Percentiles rank a stretch among this genome's conserved stretches.
phyloP scores from a whole-genome alignment of 37 sponge, comb jelly and placozoan genomes.

The Tethya wilhelma region DNA sequence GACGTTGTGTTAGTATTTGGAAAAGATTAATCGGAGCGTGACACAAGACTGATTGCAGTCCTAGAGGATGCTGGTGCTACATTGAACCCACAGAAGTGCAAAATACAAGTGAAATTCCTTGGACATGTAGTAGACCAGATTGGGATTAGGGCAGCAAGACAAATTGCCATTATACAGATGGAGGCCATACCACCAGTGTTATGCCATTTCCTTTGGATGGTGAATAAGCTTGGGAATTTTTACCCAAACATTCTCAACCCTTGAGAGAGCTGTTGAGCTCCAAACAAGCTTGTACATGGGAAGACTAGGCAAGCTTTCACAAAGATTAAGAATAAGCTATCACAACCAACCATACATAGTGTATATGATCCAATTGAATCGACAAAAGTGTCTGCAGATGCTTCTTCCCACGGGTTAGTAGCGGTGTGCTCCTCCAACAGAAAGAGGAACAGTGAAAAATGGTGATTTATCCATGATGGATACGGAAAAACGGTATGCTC shows the following conservation, averaged over 20 bases:
- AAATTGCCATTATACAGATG: slow-evolving; percentile 32
- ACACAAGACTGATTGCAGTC: not conserved
- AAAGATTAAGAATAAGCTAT: slow-evolving; percentile 13
- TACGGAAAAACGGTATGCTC: slow-evolving; percentile 44
- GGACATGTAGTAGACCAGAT: slow-evolving; percentile 15
- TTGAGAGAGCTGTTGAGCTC: slow-evolving; percentile 27
- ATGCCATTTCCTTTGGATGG: slow-evolving; percentile 23
- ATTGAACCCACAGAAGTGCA: slow-evolving; percentile 12
- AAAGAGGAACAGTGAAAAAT: slow-evolving; percentile 29
- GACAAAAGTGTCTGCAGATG: slow-evolving; percentile 1
- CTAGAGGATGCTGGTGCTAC: not conserved
- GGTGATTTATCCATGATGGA: slow-evolving; percentile 40
- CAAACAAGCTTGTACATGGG: slow-evolving; percentile 14
- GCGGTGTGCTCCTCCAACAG: slow-evolving; percentile 19
- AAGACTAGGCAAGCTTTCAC: slow-evolving; percentile 7
- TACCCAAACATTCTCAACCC: not conserved
- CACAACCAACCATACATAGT: not conserved
- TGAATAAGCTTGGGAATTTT: slow-evolving; percentile 37
- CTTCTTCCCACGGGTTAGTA: not conserved
- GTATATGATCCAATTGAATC: slow-evolving; percentile 7
- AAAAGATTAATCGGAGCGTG: slow-evolving; percentile 12
- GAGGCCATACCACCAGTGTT: not conserved
- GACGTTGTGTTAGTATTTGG: slow-evolving; percentile 43
- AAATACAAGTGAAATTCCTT: slow-evolving; percentile 15
- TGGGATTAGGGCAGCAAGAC: slow-evolving; percentile 1